These are phyloP conservation scores for Ardeotis arabs DNA, from an alignment of 2,113 vertebrate genomes.

Conservation along the genomic window DNA sequence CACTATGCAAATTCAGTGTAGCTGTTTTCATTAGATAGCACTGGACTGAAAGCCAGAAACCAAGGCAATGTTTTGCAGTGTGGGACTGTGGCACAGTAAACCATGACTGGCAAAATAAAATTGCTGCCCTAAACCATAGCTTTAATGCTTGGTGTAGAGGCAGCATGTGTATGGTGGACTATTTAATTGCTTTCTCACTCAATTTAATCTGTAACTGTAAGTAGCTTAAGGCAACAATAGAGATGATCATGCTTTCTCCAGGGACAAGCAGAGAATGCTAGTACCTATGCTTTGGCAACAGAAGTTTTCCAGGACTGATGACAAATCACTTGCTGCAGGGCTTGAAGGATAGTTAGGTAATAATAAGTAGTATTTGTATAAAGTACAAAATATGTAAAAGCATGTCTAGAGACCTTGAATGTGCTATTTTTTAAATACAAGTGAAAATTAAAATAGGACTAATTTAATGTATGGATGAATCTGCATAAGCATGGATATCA, in stretches of 20 bases:
- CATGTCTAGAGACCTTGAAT: neutral
- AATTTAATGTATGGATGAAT: neutral
- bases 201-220: slow-evolving; percentile 9
- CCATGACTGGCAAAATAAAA: neutral
- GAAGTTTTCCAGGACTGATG: neutral
- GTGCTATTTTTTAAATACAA: neutral
- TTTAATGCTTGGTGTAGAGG: neutral
- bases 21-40: neutral
- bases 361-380: neutral
- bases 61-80: neutral
- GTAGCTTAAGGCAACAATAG: neutral
- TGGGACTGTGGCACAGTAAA: neutral
- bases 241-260: neutral
- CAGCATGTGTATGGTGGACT: neutral
- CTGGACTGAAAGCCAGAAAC: neutral
- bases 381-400: neutral
- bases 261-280: neutral
- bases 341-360: neutral
- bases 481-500: neutral
- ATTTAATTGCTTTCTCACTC: neutral
- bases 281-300: neutral
- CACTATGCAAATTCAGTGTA: neutral
- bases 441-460: neutral
- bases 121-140: neutral
- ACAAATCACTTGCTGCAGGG: neutral